phyloP scores from a whole-genome alignment of 92 coral and sea anemone genomes.

The Epizoanthus ramosus region DNA sequence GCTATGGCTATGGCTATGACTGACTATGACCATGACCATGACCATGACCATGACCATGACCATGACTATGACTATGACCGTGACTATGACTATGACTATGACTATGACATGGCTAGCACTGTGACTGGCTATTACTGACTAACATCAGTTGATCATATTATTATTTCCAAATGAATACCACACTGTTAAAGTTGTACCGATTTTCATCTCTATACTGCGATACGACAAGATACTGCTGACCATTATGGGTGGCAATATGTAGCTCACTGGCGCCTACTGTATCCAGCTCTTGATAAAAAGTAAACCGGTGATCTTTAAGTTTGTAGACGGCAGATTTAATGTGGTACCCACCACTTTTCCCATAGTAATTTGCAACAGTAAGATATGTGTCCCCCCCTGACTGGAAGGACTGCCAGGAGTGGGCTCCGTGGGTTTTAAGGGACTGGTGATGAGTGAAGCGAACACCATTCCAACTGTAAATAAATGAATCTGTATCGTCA shows the following conservation, averaged over 20 bases:
- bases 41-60: no score
- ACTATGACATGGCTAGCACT: not conserved
- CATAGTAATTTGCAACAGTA: slow-evolving; percentile 43
- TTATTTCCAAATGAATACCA: slow-evolving; percentile 20
- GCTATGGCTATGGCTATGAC: no score
- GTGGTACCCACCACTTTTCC: slow-evolving; percentile 17
- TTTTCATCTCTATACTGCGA: slow-evolving; percentile 19
- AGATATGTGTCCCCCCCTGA: slow-evolving; percentile 33
- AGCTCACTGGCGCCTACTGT: slow-evolving; percentile 52
- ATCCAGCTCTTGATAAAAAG: slow-evolving; percentile 31
- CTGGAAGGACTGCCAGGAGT: slow-evolving; percentile 37
- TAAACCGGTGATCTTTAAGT: slow-evolving; percentile 34
- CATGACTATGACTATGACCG: no score
- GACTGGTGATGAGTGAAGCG: slow-evolving; percentile 35
- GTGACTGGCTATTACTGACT: not conserved
- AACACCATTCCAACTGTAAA: slow-evolving; percentile 36
- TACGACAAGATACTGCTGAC: slow-evolving; percentile 39
- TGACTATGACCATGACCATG: no score
- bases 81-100: no score
- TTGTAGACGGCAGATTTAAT: slow-evolving; percentile 38
- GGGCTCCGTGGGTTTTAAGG: slow-evolving; percentile 28
- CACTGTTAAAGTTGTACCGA: slow-evolving; percentile 20
- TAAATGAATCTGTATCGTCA: slow-evolving; percentile 24
- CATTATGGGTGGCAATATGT: slow-evolving; percentile 5
- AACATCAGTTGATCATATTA: not conserved